These are phyloP conservation scores for Halictus quadricinctus DNA, from an alignment of 2,888 invertebrate species.

Conservation along the genomic window DNA sequence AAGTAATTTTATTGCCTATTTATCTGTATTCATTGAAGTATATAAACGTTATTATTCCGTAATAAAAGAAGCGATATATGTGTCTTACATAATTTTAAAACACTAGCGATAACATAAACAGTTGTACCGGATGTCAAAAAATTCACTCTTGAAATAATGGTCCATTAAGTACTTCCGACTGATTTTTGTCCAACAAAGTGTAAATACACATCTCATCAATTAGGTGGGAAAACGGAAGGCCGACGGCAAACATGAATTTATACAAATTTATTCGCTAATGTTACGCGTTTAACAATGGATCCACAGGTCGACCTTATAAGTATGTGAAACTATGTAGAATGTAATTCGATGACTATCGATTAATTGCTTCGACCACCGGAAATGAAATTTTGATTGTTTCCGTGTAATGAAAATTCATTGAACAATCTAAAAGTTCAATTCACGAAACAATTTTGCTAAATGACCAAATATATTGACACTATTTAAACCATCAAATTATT, in stretches of 20 bases:
- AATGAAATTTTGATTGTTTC: not conserved
- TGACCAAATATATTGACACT: not conserved
- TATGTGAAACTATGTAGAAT: constrained; percentile 9
- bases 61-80: not conserved
- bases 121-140: not conserved
- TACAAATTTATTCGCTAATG: constrained; percentile 10
- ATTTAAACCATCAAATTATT: not conserved
- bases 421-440: not conserved
- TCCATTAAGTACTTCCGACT: not conserved
- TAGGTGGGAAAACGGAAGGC: not conserved
- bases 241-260: not conserved
- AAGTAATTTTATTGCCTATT: not conserved
- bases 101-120: not conserved
- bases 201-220: not conserved
- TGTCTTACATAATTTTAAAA: not conserved
- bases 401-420: not conserved
- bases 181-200: not conserved
- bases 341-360: not conserved
- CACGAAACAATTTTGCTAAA: not conserved
- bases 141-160: not conserved
- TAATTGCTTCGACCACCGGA: constrained; percentile 4
- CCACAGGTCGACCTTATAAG: constrained; percentile 10
- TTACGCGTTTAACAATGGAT: not conserved
- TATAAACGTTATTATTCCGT: not conserved
- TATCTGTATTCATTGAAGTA: not conserved